Base-by-base conservation (phyloP, 2,888 invertebrate species). In the Orthosia incerta region DNA sequence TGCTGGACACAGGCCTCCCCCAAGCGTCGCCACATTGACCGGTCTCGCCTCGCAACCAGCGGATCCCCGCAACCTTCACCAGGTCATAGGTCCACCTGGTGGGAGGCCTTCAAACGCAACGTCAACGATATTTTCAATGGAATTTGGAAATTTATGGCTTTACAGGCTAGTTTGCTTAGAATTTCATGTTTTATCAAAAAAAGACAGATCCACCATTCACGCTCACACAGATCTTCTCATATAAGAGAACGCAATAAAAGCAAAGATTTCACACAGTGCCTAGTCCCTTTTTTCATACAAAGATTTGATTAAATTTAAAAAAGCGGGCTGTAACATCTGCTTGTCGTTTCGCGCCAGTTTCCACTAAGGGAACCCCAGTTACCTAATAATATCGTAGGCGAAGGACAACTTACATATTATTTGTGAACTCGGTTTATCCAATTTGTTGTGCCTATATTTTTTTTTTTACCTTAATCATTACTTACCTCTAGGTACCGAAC, bases 261-360 rank as follows among this genome's bases (percentile, higher is more conserved):
- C 23, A 50, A 57, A 73, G 46, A 80, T 83, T 83, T 66, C 61
- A 55, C 51, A 51, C 61, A 12, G 61, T 62, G 18, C 1, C 13
- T 26, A 20, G 26, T 55, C 57, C 48, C 39, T 65, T 71, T 61
- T 76, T 61, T 71, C 59, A 53, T 69, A 69, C n/a, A 65, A 71
- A 83, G 51, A 76, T 75, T 82, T 81, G 76, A 81, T 84, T 84
- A 81, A 84, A 84, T 81, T 80, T 70, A 63, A 84, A 81, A 80
- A 80, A 80, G 68, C 75, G 50, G 57, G 18, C 59, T 53, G 83
- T 55, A 81, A 71, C 81, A 81, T 62, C 84, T 81, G 81, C 45
- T 69, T 50, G 67, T 50, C 84, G 80, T 80, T 68, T 62, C 50
- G 75, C 53, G 50, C 45, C 67, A 74, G 75, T 71, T 83, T 65